Evolutionary conservation across 2,888 invertebrate species (phyloP).

Genomic region (Ennomos erosarius): DNA sequence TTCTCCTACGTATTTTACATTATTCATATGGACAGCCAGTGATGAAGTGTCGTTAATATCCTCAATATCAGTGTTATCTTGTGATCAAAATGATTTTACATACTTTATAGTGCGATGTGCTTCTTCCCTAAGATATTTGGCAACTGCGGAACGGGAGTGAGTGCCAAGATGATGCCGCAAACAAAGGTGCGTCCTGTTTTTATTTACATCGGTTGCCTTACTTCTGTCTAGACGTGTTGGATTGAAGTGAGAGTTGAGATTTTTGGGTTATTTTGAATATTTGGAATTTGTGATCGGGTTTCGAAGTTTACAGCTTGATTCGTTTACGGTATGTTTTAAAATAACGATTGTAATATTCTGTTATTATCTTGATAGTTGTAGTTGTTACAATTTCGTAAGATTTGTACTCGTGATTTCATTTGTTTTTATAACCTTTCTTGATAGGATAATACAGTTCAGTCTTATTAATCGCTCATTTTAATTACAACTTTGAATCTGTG

Average conservation of each 20-base stretch:
- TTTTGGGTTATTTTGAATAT: too few relatives aligned
- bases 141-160: conserved; percentile 42
- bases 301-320: too few relatives aligned
- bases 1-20: neutral
- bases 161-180: conserved; percentile 69
- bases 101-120: conserved; percentile 20
- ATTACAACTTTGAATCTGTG: conserved; percentile 1
- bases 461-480: neutral
- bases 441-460: too few relatives aligned
- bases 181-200: conserved; percentile 62
- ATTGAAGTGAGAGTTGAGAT: neutral
- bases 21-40: conserved; percentile 2
- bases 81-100: conserved; percentile 31
- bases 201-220: conserved; percentile 48
- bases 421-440: too few relatives aligned
- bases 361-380: too few relatives aligned
- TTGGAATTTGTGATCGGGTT: too few relatives aligned
- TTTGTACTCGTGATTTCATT: too few relatives aligned
- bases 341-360: too few relatives aligned
- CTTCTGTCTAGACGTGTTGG: conserved; percentile 27
- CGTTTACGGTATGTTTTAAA: too few relatives aligned
- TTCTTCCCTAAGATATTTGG: conserved; percentile 33
- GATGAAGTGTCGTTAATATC: conserved; percentile 3
- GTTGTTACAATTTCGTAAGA: too few relatives aligned
- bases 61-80: conserved; percentile 16